Base-by-base conservation (phyloP, 64 coral and sea anemone genomes). In the Pachyseris speciosa region DNA sequence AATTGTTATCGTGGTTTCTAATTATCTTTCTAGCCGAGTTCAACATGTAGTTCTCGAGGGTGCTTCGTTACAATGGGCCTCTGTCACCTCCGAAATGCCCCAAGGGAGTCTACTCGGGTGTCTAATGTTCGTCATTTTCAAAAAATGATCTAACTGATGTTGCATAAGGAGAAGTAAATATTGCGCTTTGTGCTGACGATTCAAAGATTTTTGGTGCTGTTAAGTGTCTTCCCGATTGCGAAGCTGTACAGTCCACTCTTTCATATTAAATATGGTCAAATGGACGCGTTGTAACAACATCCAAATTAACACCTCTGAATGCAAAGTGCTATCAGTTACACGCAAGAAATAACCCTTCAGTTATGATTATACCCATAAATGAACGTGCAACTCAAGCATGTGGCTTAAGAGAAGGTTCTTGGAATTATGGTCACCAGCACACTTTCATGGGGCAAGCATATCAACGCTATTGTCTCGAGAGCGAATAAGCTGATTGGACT, bases 201-300 rank as follows among this genome's bases (percentile, higher is more conserved):
- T 71, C 88, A n/a, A 91, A 91, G 31, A 83, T 91, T 6, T 91
- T 88, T 60, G 31, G 48, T 51, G 45, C 39, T 36, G 76, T 80
- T 30, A 80, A 30, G 39, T 55, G 28, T n/a, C 2, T 19, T 80
- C 9, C 20, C 31, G 91, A 93, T 32, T 93, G 91, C 29, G 83
- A 75, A 74, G 43, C 22, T 60, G 22, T 92, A 57, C 69, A 92
- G 57, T 38, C 70, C 68, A 60, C 67, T 11, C 40, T 86, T n/a
- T n/a, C n/a, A n/a, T n/a, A 55, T 63, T 78, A 13, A 83, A 34
- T 65, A 47, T 92, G 15, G 78, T 40, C 41, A 48, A 83, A 20
- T 92, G 89, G 89, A 64, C 39, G 16, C 47, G 20, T 15, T n/a
- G 32, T 19, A 84, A 92, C 32, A 92, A 92, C 68, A 92, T 91